Percentiles rank a stretch among this genome's conserved stretches.
Evolutionary conservation across 2,888 invertebrate species (phyloP).

Genomic region (Heliconius sara): DNA sequence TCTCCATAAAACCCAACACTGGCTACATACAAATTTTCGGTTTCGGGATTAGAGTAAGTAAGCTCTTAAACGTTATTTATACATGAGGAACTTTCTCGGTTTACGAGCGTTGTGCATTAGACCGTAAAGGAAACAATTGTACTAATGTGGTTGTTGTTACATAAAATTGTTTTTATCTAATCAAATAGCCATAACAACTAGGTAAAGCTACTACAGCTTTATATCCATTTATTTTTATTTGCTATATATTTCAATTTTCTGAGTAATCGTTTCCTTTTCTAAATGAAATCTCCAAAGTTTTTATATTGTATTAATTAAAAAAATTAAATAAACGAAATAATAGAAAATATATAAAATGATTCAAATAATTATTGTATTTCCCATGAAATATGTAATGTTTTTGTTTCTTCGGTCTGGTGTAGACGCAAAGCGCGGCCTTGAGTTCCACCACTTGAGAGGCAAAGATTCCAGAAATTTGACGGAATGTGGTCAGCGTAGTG

Average conservation of each 20-base stretch:
- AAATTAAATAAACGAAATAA: no score
- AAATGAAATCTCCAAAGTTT: no score
- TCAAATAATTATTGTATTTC: no score
- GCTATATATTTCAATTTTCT: neutral
- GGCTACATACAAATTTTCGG: constrained; percentile 35
- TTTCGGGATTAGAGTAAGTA: constrained; percentile 29
- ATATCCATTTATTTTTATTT: neutral
- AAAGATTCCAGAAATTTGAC: neutral
- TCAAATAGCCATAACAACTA: constrained; percentile 15
- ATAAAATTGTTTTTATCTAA: constrained; percentile 25
- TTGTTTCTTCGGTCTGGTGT: neutral
- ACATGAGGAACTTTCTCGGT: constrained; percentile 33
- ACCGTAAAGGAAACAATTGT: constrained; percentile 31
- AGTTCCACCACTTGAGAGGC: neutral
- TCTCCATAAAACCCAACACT: constrained; percentile 20
- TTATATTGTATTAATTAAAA: no score
- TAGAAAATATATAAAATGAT: neutral
- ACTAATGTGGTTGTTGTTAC: constrained; percentile 27
- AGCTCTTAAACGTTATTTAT: constrained; percentile 34
- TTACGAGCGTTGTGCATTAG: constrained; percentile 35
- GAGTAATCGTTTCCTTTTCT: no score
- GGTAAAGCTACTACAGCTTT: neutral
- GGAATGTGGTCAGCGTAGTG: neutral
- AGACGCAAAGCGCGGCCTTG: neutral
- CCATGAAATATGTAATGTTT: neutral